Base-by-base conservation (phyloP, 2,797 vertebrate genomes). In the Gadopsis marmoratus region DNA sequence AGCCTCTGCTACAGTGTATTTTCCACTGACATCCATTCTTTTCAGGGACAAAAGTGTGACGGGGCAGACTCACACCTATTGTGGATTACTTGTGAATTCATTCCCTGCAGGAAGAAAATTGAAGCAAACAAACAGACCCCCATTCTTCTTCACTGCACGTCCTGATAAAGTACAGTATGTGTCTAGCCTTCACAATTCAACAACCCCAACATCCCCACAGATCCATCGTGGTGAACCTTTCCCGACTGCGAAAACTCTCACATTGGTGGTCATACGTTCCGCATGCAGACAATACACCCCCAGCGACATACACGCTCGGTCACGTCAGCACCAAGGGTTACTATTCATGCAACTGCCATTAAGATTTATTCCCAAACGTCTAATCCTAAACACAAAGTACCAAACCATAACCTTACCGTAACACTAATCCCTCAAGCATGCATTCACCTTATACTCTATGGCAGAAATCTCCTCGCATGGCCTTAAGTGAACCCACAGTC, bases 301-400 rank as follows among this genome's bases (percentile, higher is more conserved):
- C 43, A 54, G 21, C 4, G 8, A 79, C 45, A 43, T 58, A 56
- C 56, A 50, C 2, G 1, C 23, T 54, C 33, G 41, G 47, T 60
- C 55, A 58, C 56, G 68, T 68, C 74, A 45, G 35, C 47, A 60
- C 21, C 45, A 39, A 60, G 58, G 17, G 51, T 83, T 64, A 68
- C 55, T 41, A 56, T 71, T 86, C 45, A 64, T 64, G 39, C 51
- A 70, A 71, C 71, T 14, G 43, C 65, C 79, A 75, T 81, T 81
- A 67, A 64, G 71, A 81, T 81, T 76, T 77, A 56, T 79, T 70
- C 54, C 55, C 50, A 71, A 67, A 90, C 48, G 66, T 73, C 48
- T 86, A 83, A 87, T 86, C 81, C 84, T 63, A 53, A 85, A 85
- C 76, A 81, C 78, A 82, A 86, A 87, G 81, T 70, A 64, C 63